These are phyloP conservation scores for Vicugna pacos DNA, from an alignment of 2,113 vertebrate species.

Conservation along the genomic window DNA sequence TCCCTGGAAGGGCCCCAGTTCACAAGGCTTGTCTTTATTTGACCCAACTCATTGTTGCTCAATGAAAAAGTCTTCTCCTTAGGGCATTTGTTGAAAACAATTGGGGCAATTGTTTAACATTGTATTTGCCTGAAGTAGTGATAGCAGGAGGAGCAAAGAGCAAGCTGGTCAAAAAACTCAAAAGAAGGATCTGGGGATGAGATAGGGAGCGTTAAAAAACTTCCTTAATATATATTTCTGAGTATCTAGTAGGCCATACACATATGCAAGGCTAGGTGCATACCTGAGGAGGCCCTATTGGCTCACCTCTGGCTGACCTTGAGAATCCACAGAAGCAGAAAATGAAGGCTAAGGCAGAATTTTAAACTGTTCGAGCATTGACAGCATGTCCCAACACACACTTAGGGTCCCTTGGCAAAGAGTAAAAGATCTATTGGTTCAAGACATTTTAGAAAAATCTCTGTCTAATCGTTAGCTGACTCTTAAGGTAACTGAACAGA, in stretches of 20 bases:
- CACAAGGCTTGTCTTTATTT: slow-evolving; percentile 46
- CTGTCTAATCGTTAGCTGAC: slow-evolving; percentile 36
- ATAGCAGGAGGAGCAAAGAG: background rate
- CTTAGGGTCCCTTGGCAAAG: background rate
- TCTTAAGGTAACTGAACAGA: background rate
- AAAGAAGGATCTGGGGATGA: background rate
- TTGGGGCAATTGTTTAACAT: slow-evolving; percentile 35
- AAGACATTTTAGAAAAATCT: slow-evolving; percentile 53
- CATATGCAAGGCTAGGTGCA: background rate
- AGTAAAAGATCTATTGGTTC: slow-evolving; percentile 26
- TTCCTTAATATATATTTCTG: background rate
- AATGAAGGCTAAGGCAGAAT: slow-evolving; percentile 38
- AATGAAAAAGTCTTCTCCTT: slow-evolving; percentile 4
- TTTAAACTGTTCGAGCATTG: background rate
- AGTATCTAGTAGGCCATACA: background rate
- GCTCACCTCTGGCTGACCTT: background rate
- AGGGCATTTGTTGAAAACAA: slow-evolving; percentile 39
- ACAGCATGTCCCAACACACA: background rate
- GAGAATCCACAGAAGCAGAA: background rate
- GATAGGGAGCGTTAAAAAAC: background rate
- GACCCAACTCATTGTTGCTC: background rate
- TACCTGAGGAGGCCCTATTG: background rate
- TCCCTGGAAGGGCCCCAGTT: background rate
- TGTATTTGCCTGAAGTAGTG: background rate
- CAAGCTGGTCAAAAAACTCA: background rate